These are phyloP conservation scores for Copidosoma floridanum DNA, from an alignment of 1,140 invertebrate species.

Conservation along the genomic window DNA sequence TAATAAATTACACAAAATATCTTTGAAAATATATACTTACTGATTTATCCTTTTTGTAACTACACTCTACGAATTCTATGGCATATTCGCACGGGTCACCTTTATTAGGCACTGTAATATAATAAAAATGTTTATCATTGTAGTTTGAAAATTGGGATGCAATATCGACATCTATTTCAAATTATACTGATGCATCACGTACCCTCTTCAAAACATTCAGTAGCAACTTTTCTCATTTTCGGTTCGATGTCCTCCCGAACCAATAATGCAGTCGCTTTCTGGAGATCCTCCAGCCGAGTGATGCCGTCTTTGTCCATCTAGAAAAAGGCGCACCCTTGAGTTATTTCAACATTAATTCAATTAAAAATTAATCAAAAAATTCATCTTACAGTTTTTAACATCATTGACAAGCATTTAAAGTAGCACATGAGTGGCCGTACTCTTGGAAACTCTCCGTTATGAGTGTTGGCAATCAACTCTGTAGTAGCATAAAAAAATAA, in stretches of 20 bases:
- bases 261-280: background rate
- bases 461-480: background rate
- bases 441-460: background rate
- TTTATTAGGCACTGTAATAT: background rate
- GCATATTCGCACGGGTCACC: background rate
- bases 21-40: too few relatives aligned
- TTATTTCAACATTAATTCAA: background rate
- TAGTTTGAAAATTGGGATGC: background rate
- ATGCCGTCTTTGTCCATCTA: constrained; percentile 2
- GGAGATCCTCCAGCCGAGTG: background rate
- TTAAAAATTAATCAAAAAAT: background rate
- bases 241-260: background rate
- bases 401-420: background rate
- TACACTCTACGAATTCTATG: background rate
- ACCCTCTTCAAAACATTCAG: background rate
- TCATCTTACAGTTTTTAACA: constrained; percentile 1
- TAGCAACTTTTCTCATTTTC: background rate
- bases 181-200: background rate
- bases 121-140: background rate
- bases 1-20: too few relatives aligned
- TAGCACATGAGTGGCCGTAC: constrained; percentile 6
- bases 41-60: background rate
- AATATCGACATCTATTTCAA: background rate
- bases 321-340: background rate
- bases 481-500: background rate